A percentile compares a stretch with the other conserved stretches of the same genome.
These are phyloP conservation scores for Cryptus viduatorius DNA, from an alignment of 2,888 invertebrate genomes.

Conservation along the genomic window DNA sequence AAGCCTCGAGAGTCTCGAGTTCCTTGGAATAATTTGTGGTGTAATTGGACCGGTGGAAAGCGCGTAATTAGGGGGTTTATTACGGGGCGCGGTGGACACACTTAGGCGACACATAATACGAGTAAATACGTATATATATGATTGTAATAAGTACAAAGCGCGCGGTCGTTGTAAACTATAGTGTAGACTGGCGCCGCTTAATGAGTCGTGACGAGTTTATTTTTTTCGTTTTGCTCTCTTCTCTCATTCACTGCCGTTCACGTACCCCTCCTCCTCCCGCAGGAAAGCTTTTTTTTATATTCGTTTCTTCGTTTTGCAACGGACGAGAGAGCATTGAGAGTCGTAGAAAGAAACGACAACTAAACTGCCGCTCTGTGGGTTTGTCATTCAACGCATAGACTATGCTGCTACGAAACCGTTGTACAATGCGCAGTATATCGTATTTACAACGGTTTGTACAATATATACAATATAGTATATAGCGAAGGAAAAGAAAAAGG, in stretches of 20 bases:
- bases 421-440: slow-evolving; percentile 3
- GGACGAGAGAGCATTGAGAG: slow-evolving; percentile 22
- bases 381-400: background rate
- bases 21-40: slow-evolving; percentile 68
- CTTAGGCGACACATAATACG: slow-evolving; percentile 59
- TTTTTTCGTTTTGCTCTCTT: slow-evolving; percentile 39
- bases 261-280: slow-evolving; percentile 15
- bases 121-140: slow-evolving; percentile 41
- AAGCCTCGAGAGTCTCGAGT: slow-evolving; percentile 49
- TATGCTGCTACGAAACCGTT: slow-evolving; percentile 2
- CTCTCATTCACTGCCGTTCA: slow-evolving; percentile 28
- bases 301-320: slow-evolving; percentile 37
- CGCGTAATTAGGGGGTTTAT: slow-evolving; percentile 70
- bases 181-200: slow-evolving; percentile 67
- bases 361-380: slow-evolving; percentile 14
- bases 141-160: slow-evolving; percentile 37
- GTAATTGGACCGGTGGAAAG: slow-evolving; percentile 68
- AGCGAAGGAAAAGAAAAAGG: slow-evolving; percentile 35
- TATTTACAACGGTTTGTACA: slow-evolving; percentile 1
- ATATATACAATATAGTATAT: slow-evolving; percentile 1
- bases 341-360: slow-evolving; percentile 24
- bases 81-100: slow-evolving; percentile 66
- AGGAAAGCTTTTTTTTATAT: slow-evolving; percentile 25
- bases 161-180: slow-evolving; percentile 60
- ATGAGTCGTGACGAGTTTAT: slow-evolving; percentile 65